Conservation (phyloP, 2,113 vertebrate species). For the Grallaria varia region DNA sequence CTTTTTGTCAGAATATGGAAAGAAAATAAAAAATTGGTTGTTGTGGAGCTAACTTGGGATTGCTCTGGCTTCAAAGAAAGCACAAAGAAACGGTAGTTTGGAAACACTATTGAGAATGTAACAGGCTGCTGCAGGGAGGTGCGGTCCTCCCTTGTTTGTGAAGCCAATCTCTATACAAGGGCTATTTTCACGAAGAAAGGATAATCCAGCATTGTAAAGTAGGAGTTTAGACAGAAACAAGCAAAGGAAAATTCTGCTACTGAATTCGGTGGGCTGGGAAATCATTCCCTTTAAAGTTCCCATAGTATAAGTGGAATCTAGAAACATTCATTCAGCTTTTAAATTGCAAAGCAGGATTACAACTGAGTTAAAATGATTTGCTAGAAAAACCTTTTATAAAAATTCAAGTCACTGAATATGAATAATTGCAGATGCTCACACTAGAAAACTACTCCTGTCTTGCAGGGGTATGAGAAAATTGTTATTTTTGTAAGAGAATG, state of each 20-base stretch:
- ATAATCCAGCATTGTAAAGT: background rate
- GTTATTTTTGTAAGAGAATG: slow-evolving; percentile 36
- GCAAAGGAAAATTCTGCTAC: background rate
- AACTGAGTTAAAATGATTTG: slow-evolving; percentile 5
- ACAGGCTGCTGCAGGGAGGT: background rate
- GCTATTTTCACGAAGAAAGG: background rate
- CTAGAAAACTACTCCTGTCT: slow-evolving; percentile 4
- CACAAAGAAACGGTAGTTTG: background rate
- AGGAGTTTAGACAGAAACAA: background rate
- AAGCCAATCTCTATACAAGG: background rate
- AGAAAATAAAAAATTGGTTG: background rate
- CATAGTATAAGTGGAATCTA: background rate
- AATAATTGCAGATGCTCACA: slow-evolving; percentile 17
- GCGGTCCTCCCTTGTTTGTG: background rate
- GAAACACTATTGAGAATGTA: background rate
- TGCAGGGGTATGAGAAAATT: background rate
- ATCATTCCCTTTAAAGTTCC: background rate
- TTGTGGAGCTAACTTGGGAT: background rate
- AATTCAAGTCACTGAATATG: slow-evolving; percentile 25
- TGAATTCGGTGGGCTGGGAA: slow-evolving; percentile 13
- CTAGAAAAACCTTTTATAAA: slow-evolving; percentile 1
- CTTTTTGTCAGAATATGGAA: background rate
- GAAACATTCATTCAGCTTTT: slow-evolving; percentile 16
- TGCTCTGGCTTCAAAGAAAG: background rate
- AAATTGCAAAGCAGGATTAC: slow-evolving; percentile 27